Evolutionary conservation across 2,888 invertebrate species (phyloP).

Genomic region (Macaria notata): DNA sequence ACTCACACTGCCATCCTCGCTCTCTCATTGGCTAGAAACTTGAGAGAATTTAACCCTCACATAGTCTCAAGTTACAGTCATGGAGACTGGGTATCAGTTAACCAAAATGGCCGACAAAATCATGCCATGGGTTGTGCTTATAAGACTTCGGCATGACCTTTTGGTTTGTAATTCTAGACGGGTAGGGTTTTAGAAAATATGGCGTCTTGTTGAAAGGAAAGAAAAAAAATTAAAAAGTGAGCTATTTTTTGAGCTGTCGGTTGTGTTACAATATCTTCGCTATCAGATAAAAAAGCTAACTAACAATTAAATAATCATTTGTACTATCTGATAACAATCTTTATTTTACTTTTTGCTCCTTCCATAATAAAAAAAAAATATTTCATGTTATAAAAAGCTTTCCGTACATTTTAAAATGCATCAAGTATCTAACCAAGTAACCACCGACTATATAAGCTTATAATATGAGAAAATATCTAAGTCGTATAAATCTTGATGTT

Average conservation of each 20-base stretch:
- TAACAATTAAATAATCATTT: too few species aligned
- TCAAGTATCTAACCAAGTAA: too few species aligned
- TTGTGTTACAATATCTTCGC: too few species aligned
- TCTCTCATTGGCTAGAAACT: conserved; percentile 46
- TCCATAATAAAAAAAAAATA: too few species aligned
- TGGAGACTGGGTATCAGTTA: conserved; percentile 57
- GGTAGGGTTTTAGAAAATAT: conserved; percentile 2
- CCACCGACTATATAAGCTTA: too few species aligned
- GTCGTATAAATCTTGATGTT: neutral
- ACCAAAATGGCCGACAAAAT: conserved; percentile 54
- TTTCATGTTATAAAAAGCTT: too few species aligned
- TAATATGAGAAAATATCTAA: too few species aligned
- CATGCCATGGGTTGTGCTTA: conserved; percentile 14
- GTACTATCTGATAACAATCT: too few species aligned
- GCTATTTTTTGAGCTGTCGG: too few species aligned
- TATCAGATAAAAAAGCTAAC: too few species aligned
- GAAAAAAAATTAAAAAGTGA: neutral
- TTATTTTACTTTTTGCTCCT: too few species aligned
- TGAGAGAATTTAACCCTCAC: conserved; percentile 49
- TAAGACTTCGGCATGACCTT: conserved; percentile 19
- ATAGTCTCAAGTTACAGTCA: conserved; percentile 55
- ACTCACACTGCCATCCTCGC: conserved; percentile 33
- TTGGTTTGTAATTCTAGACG: conserved; percentile 10
- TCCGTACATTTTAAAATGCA: too few species aligned
- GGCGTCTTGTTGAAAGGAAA: neutral